Evolutionary conservation across 2,888 invertebrate species (phyloP), one percentile per base, ranked within the genome.

Genomic region (Lucinisca nassula): DNA sequence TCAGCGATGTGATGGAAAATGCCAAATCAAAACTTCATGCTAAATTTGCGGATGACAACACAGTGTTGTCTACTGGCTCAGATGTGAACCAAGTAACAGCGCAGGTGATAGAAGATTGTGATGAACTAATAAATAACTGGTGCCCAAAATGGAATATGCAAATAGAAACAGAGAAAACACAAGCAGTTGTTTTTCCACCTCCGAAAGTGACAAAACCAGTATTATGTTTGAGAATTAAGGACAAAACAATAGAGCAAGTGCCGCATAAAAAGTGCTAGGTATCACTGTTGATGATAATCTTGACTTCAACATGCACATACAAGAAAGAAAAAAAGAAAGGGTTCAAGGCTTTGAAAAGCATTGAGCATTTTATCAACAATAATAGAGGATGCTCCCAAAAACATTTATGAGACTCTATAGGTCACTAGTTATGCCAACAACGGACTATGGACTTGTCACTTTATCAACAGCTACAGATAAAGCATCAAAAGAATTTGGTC

Each of bases 341-440:
- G 12, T 55, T 55, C 21, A 55, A 55, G 21, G 55, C 55, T n/a
- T 21, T 55, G 4, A 55, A 55, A 55, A 6, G 55, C 21, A 55
- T 55, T 17, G 55, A 55, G 4, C n/a, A 17, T 55, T 21, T 55
- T n/a, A 21, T 55, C n/a, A 55, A 55, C 10, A 21, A 55, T 55
- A 55, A 55, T 14, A 1, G 12, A 0, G 72, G 79, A 35, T 80
- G 79, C 30, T 37, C 21, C 10, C 73, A 80, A 32, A 21, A 49
- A 73, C 21, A n/a, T 30, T 73, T 38, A 55, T 80, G 79, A 80
- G 72, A 27, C 55, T 73, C 12, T 73, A 80, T 24, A 80, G 35
- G 37, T 30, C 73, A n/a, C 21, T 80, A 21, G 79, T 51, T 1
- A 24, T 51, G 1, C 72, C 79, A 0, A 37, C 72, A 3, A 55